Evolutionary conservation across 2,888 invertebrate species (phyloP), one percentile per base, ranked within the genome.

Genomic region (Cancer borealis): DNA sequence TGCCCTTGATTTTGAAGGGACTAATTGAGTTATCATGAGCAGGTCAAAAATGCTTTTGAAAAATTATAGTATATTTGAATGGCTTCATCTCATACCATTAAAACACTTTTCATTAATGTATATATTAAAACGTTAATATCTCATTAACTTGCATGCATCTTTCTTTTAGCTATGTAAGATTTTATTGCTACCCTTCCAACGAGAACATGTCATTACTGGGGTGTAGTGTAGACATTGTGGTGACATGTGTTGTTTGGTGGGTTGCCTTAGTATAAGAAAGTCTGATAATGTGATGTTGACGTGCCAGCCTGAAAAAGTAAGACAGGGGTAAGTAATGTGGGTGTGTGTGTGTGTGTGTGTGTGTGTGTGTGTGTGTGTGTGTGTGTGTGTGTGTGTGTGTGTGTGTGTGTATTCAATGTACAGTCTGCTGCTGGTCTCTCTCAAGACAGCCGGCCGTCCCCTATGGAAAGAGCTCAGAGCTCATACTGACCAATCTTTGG

Each of bases 311-410:
- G 30, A 84, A 30, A 84, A 30, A 84, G 79, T 84, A 30, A 84
- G 79, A 84, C 79, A 3, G 79, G 79, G 79, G 79, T 84, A 30
- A 84, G 79, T 84, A 30, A 12, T 84, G 79, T 84, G 79, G 30
- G 30, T 84, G 79, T 84, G 79, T 84, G 79, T 84, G 79, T 84
- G 30, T 30, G 79, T 84, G 79, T 84, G 79, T 84, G 79, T 84
- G 30, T 30, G 79, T 84, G 79, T 84, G 79, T 84, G 79, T 84
- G 30, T 30, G 79, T 84, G 79, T 84, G 79, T 84, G 79, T 84
- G 30, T 30, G 79, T 84, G 79, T 84, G 79, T 84, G 79, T 84
- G 30, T 30, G 79, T 84, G 79, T 84, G 79, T 84, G 79, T 84
- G 79, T 84, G 79, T 84, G 79, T n/a, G n/a, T n/a, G n/a, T n/a